Evolutionary conservation across 2,113 vertebrate genomes (phyloP).

Genomic region (Australoheros scitulus): DNA sequence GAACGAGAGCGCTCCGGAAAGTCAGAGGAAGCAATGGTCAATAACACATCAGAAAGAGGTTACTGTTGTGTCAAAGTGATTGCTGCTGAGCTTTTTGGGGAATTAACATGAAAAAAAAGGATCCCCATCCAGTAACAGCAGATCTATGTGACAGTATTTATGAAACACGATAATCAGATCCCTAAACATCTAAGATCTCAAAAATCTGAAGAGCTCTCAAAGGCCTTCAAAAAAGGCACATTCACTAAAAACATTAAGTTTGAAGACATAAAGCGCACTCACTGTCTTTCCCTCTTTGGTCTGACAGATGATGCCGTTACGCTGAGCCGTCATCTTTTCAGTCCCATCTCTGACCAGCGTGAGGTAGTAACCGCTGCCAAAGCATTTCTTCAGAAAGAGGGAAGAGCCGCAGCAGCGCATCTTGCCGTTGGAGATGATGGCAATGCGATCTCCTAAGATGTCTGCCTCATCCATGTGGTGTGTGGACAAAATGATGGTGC

Average conservation of each 20-base stretch:
- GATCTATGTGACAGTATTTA: neutral
- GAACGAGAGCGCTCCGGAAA: conserved; percentile 37
- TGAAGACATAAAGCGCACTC: neutral
- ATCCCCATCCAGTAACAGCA: neutral
- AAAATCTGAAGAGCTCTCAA: neutral
- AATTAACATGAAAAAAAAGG: conserved; percentile 3
- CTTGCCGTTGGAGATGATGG: conserved; percentile 94
- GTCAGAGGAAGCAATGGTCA: conserved; percentile 41
- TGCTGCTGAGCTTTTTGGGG: neutral
- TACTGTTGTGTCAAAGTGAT: conserved; percentile 18
- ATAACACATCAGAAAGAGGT: conserved; percentile 38
- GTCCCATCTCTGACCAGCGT: conserved; percentile 84
- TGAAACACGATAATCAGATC: neutral
- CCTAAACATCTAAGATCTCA: neutral
- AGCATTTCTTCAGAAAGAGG: conserved; percentile 92
- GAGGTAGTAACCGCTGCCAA: conserved; percentile 96
- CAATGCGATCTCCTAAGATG: conserved; percentile 93
- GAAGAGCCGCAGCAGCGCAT: conserved; percentile 96
- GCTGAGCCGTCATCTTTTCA: conserved; percentile 80
- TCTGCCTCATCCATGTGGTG: conserved; percentile 99
- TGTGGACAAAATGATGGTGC: conserved; percentile 95
- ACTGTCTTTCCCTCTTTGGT: conserved; percentile 6
- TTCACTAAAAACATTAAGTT: neutral
- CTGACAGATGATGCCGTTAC: conserved; percentile 76
- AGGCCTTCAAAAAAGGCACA: neutral